Conservation (phyloP, 2,797 vertebrate genomes). For the Phrynocephalus vlangalii region DNA sequence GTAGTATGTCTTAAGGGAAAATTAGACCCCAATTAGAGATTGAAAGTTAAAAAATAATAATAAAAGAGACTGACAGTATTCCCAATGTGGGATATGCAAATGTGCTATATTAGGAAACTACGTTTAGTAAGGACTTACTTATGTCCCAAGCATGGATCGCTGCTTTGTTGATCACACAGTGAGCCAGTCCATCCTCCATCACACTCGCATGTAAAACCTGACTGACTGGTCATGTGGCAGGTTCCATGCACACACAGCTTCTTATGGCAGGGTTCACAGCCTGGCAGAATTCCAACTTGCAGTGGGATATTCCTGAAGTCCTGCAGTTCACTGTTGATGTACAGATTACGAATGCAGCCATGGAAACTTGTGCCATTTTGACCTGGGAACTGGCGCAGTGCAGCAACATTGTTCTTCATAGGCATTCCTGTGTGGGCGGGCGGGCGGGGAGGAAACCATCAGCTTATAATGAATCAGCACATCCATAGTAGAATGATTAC, state of each 20-base stretch:
- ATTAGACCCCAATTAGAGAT: not conserved
- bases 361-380: constrained; percentile 94
- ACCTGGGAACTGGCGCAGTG: constrained; percentile 87
- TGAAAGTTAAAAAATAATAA: not conserved
- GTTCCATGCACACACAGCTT: constrained; percentile 90
- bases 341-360: constrained; percentile 93
- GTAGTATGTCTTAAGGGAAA: not conserved
- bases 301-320: constrained; percentile 89
- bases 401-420: constrained; percentile 85
- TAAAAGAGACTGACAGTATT: not conserved
- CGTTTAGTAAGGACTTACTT: constrained; percentile 85
- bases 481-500: not conserved
- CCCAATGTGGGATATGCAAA: not conserved
- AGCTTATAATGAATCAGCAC: not conserved
- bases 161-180: constrained; percentile 91
- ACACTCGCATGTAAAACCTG: constrained; percentile 92
- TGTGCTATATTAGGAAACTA: not conserved
- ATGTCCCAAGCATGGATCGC: constrained; percentile 94
- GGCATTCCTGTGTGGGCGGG: constrained; percentile 87
- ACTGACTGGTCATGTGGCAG: constrained; percentile 88
- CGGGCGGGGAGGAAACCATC: not conserved
- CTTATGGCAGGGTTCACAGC: constrained; percentile 94
- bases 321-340: constrained; percentile 95
- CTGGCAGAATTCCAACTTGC: constrained; percentile 90
- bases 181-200: constrained; percentile 92